Base-by-base conservation (phyloP, 2,888 invertebrate species). In the Diachrysia chrysitis region DNA sequence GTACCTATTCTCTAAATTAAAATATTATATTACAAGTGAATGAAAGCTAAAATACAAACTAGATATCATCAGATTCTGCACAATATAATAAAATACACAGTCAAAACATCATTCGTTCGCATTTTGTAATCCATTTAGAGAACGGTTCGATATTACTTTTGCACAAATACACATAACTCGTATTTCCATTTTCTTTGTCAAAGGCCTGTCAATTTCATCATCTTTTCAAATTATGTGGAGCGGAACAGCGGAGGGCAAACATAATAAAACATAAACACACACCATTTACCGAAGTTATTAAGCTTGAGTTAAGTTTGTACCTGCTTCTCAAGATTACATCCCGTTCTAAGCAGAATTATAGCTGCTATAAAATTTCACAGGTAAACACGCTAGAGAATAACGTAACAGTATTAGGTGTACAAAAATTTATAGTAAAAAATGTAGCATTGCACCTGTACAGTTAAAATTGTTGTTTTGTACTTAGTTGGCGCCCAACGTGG, bases 401-500 rank as follows among this genome's bases (percentile, higher is more conserved):
- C 32, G 5, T 63, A 65, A 48, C 58, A 66, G 21, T 21, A 51
- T 51, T 12, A 66, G 61, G 53, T 74, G 51, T 66, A 60, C 23
- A 66, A 53, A 35, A 66, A 63, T 17, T n/a, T n/a, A n/a, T n/a
- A n/a, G n/a, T n/a, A n/a, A n/a, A n/a, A n/a, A n/a, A n/a, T n/a
- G n/a, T n/a, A n/a, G n/a, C n/a, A n/a, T n/a, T n/a, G n/a, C n/a
- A n/a, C n/a, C n/a, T n/a, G n/a, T n/a, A n/a, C n/a, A n/a, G n/a
- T n/a, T n/a, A n/a, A n/a, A n/a, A 55, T 71, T 75, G 71, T 71
- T 74, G 58, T 42, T 76, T 74, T 75, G 35, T 55, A 59, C 66
- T 76, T 72, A 81, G 70, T 82, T 85, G 87, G 83, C 83, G 84
- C 85, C 83, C 84, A 80, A 81, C 83, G 72, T 79, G 87, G 83